A percentile compares a stretch with the other conserved stretches of the same genome.
phyloP scores from a whole-genome alignment of 64 coral and sea anemone species.

The Cladopsammia gracilis region DNA sequence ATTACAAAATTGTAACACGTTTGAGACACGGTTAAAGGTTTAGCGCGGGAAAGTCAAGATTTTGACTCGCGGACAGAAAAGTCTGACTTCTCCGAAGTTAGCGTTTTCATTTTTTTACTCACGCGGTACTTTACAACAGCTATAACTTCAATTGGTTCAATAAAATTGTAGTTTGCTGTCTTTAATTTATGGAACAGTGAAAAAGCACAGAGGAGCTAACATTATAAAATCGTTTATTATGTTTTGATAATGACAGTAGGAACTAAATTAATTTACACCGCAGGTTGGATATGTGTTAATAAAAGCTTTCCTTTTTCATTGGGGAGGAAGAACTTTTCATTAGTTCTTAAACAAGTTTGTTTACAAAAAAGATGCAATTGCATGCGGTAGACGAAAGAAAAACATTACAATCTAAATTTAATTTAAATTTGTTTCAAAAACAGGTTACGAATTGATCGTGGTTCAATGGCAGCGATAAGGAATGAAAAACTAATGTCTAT shows the following conservation, averaged over 20 bases:
- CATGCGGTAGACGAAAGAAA: not conserved
- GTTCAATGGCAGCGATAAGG: too few relatives aligned
- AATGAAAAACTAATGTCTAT: too few relatives aligned
- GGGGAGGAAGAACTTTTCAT: slow-evolving; percentile 16
- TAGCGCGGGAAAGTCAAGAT: not conserved
- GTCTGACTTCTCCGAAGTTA: too few relatives aligned
- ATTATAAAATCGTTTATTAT: not conserved
- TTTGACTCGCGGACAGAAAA: too few relatives aligned
- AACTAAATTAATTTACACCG: slow-evolving; percentile 40
- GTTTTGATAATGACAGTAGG: not conserved
- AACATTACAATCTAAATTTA: not conserved
- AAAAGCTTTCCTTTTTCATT: slow-evolving; percentile 7
- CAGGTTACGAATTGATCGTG: too few relatives aligned
- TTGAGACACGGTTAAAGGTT: not conserved
- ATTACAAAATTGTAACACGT: not conserved
- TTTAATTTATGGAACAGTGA: not conserved
- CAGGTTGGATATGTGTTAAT: not conserved
- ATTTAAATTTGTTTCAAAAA: not conserved
- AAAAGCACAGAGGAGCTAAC: not conserved
- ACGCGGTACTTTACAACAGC: too few relatives aligned
- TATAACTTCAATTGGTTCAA: too few relatives aligned
- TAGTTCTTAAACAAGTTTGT: slow-evolving; percentile 13
- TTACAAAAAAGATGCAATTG: not conserved
- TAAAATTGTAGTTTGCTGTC: too few relatives aligned
- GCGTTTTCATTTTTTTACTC: too few relatives aligned